Evolutionary conservation across 2,888 invertebrate species (phyloP), one percentile per base, ranked within the genome.

Genomic region (Petrolisthes cinctipes): DNA sequence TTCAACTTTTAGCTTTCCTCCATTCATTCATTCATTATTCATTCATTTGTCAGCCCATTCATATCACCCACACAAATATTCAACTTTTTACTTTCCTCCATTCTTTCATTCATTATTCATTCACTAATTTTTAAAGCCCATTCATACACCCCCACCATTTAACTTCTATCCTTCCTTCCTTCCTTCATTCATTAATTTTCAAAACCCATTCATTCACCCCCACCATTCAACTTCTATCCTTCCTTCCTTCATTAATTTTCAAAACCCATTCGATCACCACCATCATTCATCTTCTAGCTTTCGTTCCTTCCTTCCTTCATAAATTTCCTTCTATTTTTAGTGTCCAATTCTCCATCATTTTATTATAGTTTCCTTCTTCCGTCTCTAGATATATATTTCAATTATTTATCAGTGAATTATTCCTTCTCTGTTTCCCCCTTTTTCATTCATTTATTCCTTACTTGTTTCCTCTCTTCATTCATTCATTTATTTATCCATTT

Each of bases 281-380:
- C 54, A 11, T 73, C 6, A 37, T 14, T 80, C 14, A 54, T 17
- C 9, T 56, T 56, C 56, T 56, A n/a, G 53, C 23, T 56, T 80
- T 56, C 23, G n/a, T 80, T 56, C 51, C 80, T 56, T 51, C 56
- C 53, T 80, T 51, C 51, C 80, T 54, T 51, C 56, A n/a, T 56
- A 53, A 54, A n/a, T 56, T n/a, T 80, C 56, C 56, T 7, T 80
- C 56, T 80, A 5, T 80, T n/a, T 80, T 51, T 80, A 6, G 51
- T 56, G 6, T 9, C 56, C 80, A 5, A 4, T 80, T 17, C 7
- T 56, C 17, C 56, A 54, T n/a, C n/a, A n/a, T 23, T n/a, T n/a
- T n/a, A n/a, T n/a, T n/a, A n/a, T 56, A 6, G 4, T 17, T 51
- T 80, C 56, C 1, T 56, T 80, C 56, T 80, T n/a, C 23, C 56